Base-by-base conservation (phyloP, 2,797 vertebrate species). In the Oreonectes daqikongensis region DNA sequence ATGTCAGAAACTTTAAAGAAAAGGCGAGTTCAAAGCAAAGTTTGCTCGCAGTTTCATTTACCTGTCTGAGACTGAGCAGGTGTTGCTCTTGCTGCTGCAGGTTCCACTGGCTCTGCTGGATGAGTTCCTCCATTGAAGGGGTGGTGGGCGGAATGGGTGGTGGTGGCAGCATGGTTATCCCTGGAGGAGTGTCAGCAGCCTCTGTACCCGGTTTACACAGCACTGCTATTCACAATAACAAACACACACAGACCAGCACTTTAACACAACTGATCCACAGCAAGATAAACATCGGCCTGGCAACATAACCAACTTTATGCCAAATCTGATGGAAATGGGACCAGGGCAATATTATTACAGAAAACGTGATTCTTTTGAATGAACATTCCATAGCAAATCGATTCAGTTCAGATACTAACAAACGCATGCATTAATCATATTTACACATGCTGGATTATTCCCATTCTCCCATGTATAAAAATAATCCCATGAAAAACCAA, bases 71-170 rank as follows among this genome's bases (percentile, higher is more conserved):
- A 0, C 93, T 94, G 48, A 95, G 92, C 24, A 99, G 90, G 61
- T 99, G 97, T 87, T 99, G 97, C 84, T 99, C 97, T 84, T 98
- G 97, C 83, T 99, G 97, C 86, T 99, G 97, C 40, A 99, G 92
- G 83, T 96, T 99, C 97, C 97, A 98, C 55, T 95, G 95, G 84
- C 96, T 98, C 90, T 99, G 97, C 72, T 99, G 96, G 84, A 98
- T 94, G n/a, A 99, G 93, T 1, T 99, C 97, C 4, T 99, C 96
- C 70, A 98, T 84, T 0, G 95, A 86, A 0, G 94, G 93, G 0
- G 94, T 84, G 5, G 93, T 90, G 14, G 94, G 87, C 0, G 94
- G 86, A 35, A 95, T 86, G 0, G 90, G 77, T 0, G 94, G 92
- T 0, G 95, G 89, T 0, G 92, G 88, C 0, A 95, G 92, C 72